phyloP scores from a whole-genome alignment of 2,797 vertebrate species.

The Microctenopoma steveboyesi region DNA sequence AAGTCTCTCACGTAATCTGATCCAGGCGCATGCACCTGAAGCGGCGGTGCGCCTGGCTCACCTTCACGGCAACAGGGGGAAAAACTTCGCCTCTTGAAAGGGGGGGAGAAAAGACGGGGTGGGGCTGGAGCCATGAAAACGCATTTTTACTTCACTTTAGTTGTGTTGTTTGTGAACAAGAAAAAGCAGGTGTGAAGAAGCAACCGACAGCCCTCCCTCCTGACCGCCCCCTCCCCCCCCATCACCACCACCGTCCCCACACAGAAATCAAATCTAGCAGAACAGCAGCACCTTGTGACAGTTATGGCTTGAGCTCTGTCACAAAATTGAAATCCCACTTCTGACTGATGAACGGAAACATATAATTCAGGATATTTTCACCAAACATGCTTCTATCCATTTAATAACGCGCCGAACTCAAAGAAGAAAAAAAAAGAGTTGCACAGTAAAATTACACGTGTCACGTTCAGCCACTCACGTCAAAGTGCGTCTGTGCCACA shows the following conservation, averaged over 20 bases:
- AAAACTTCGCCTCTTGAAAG: not conserved
- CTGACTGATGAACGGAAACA: slow-evolving; percentile 15
- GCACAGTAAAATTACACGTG: not conserved
- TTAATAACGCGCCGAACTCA: not conserved
- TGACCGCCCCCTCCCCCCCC: not conserved
- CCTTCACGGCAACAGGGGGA: slow-evolving; percentile 4
- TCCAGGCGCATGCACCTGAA: slow-evolving; percentile 57
- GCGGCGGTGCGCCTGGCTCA: slow-evolving; percentile 26
- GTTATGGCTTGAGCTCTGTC: slow-evolving; percentile 22
- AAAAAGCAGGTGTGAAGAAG: slow-evolving; percentile 46
- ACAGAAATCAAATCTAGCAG: slow-evolving; percentile 27
- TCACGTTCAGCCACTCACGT: not conserved
- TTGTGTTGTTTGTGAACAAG: not conserved
- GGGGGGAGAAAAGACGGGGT: fast-evolving
- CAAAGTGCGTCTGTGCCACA: slow-evolving; percentile 6
- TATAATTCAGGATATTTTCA: not conserved
- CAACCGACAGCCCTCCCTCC: not conserved
- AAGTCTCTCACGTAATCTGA: slow-evolving; percentile 58
- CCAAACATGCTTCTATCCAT: too few species aligned
- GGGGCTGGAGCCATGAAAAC: not conserved
- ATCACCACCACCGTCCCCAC: fast-evolving
- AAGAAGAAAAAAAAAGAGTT: too few species aligned
- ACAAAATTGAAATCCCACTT: slow-evolving; percentile 22
- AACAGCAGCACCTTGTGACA: slow-evolving; percentile 60
- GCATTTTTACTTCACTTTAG: not conserved